Base-by-base conservation (phyloP, 2,797 vertebrate species). In the Platalea minor region DNA sequence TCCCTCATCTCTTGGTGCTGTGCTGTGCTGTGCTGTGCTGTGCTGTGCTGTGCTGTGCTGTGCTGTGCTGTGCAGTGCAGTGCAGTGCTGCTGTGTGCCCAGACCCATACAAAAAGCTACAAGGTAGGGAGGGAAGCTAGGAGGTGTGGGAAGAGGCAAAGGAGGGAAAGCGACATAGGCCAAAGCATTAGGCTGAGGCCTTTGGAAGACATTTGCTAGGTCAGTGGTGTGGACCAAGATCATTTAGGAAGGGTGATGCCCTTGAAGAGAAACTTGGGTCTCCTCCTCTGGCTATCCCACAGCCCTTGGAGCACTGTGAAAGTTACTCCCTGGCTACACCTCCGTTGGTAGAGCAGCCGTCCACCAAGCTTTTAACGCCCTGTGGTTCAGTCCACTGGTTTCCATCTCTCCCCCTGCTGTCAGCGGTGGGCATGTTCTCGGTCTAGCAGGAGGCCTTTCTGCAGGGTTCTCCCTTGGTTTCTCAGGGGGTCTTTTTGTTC, bases 91-190 rank as follows among this genome's bases (percentile, higher is more conserved):
- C 43, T 57, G 28, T 57, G 28, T 35, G 35, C 8, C 11, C 20
- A 20, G 56, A 19, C n/a, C 21, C 16, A 2, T 1, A 17, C 19
- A n/a, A 7, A 65, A 19, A n/a, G 7, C 13, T 5, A 4, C 0
- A 2, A 31, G 37, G 14, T 39, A 3, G 37, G 10, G n/a, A 43
- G 45, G 33, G 73, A 35, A 65, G 11, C 37, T 7, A 4, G 28
- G 28, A 57, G 31, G 10, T 12, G 19, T 23, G 48, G 19, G 35
- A 63, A 88, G 72, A 50, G 33, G 3, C 14, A 51, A 20, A 33
- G 2, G 23, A 28, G 37, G 18, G 35, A n/a, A 67, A 17, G 46
- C 28, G 33, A 3, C 1, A 1, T 3, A 33, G n/a, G 15, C 17
- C 3, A 17, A 1, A 70, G 17, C 1, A 0, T 73, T 23, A 25